Evolutionary conservation across 2,888 invertebrate genomes (phyloP).

Genomic region (Melitaea athalia): DNA sequence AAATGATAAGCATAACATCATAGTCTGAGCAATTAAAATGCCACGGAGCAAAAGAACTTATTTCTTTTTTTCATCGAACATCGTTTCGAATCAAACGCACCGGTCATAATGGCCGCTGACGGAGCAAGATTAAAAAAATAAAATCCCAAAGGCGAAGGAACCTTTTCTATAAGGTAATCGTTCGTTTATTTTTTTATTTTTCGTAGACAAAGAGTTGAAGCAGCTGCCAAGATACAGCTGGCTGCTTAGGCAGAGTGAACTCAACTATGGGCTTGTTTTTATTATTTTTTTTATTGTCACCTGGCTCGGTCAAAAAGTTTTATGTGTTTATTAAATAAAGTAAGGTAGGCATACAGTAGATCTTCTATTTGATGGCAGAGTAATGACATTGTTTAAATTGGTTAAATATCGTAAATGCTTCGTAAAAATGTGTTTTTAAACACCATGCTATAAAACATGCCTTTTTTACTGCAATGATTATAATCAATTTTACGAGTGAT

Average conservation of each 20-base stretch:
- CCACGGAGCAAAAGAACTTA: conserved; percentile 51
- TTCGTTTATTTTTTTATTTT: conserved; percentile 60
- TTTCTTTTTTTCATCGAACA: conserved; percentile 52
- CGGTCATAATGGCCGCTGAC: conserved; percentile 65
- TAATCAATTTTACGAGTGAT: conserved; percentile 18
- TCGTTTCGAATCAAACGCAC: conserved; percentile 62
- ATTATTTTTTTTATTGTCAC: conserved; percentile 52
- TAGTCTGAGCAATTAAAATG: conserved; percentile 44
- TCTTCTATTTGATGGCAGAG: background rate
- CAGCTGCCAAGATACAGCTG: conserved; percentile 74
- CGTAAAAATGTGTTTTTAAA: background rate
- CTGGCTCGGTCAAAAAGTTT: conserved; percentile 40
- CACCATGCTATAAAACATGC: background rate
- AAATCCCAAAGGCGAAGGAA: conserved; percentile 59
- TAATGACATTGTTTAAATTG: too few relatives aligned
- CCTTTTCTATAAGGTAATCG: conserved; percentile 73
- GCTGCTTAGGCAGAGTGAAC: conserved; percentile 50
- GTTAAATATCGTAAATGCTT: background rate
- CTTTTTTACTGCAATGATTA: conserved; percentile 1
- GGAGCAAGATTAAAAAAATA: conserved; percentile 55
- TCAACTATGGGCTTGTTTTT: conserved; percentile 38
- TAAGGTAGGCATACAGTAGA: background rate
- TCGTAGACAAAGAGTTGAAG: conserved; percentile 68
- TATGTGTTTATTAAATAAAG: conserved; percentile 15
- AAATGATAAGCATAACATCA: conserved; percentile 20